Evolutionary conservation across 2,797 vertebrate species (phyloP).

Genomic region (Pyrocephalus nanus): DNA sequence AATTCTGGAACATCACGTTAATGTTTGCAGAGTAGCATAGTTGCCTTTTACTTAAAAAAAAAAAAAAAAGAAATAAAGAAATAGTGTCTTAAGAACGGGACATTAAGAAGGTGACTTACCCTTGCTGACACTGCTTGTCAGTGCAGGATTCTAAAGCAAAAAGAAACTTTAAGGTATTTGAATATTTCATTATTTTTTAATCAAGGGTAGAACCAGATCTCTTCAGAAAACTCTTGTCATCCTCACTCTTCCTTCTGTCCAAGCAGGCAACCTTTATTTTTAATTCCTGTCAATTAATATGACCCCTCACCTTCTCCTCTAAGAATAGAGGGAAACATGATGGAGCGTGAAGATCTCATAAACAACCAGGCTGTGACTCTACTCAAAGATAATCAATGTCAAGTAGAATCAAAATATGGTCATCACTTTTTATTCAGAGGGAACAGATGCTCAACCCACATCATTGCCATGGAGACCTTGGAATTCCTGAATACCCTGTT

Average conservation of each 20-base stretch:
- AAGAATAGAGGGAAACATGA: neutral
- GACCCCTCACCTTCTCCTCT: neutral
- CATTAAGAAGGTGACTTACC: neutral
- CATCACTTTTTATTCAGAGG: neutral
- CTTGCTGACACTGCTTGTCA: neutral
- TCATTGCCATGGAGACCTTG: conserved; percentile 7
- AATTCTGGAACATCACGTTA: neutral
- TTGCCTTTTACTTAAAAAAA: neutral
- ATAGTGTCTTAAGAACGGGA: neutral
- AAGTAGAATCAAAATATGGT: neutral
- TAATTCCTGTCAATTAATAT: neutral
- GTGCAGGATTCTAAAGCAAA: neutral
- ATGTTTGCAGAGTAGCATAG: neutral
- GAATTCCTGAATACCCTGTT: neutral
- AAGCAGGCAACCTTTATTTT: neutral
- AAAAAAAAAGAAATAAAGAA: neutral
- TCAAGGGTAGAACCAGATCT: neutral
- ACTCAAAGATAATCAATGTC: neutral
- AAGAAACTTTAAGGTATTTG: neutral
- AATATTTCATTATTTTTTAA: neutral
- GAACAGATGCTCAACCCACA: neutral
- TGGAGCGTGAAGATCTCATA: neutral
- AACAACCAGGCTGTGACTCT: neutral
- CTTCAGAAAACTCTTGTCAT: neutral
- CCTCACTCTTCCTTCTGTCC: neutral